Evolutionary conservation across 2,113 vertebrate species (phyloP).

Genomic region (Phyllostomus hastatus): DNA sequence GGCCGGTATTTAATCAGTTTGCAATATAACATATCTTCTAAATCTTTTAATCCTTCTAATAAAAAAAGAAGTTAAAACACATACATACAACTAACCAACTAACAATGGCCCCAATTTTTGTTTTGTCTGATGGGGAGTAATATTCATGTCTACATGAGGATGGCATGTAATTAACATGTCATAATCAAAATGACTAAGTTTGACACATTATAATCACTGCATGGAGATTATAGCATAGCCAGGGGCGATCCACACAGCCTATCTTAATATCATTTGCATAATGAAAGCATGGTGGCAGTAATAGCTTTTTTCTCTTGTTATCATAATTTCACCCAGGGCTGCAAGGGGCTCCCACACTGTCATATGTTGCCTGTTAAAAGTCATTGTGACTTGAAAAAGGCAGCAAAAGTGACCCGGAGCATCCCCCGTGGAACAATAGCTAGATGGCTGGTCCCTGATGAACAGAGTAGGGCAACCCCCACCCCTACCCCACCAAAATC

Average conservation of each 20-base stretch:
- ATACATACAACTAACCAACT: conserved; percentile 65
- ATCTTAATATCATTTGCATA: conserved; percentile 99
- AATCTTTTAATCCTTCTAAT: conserved; percentile 80
- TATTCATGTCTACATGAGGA: conserved; percentile 95
- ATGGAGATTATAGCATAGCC: conserved; percentile 97
- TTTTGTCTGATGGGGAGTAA: conserved; percentile 91
- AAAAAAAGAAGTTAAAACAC: conserved; percentile 70
- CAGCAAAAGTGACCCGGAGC: conserved; percentile 74
- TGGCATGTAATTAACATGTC: conserved; percentile 99
- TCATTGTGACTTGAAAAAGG: conserved; percentile 73
- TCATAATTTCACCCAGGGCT: conserved; percentile 99
- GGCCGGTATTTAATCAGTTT: conserved; percentile 70
- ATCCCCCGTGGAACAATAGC: not conserved
- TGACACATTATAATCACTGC: conserved; percentile 99
- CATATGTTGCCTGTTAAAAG: conserved; percentile 89
- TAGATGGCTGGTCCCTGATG: rapidly evolving
- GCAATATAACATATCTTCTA: conserved; percentile 69
- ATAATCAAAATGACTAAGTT: conserved; percentile 99
- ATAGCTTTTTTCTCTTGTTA: conserved; percentile 99
- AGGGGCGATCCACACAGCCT: conserved; percentile 92
- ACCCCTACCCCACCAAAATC: not conserved
- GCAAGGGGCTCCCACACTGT: conserved; percentile 89
- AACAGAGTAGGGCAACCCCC: not conserved
- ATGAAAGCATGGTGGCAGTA: conserved; percentile 99
- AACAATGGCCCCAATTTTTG: conserved; percentile 84